Conservation (phyloP, 2,113 vertebrate species). For the Leiothrix lutea region DNA sequence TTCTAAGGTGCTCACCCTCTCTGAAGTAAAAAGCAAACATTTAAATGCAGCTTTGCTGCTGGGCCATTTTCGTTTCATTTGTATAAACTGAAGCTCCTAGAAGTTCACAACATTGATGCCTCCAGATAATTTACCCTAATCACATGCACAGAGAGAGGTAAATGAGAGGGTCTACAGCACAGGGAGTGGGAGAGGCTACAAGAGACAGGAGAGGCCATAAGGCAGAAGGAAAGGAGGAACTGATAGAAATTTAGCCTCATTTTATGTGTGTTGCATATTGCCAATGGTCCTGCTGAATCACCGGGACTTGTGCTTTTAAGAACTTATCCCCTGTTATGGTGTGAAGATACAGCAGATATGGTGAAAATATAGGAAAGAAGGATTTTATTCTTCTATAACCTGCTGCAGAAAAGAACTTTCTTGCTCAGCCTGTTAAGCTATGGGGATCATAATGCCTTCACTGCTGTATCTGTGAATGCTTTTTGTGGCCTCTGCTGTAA, state of each 20-base stretch:
- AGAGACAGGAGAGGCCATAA: background rate
- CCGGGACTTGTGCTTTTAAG: rapidly evolving
- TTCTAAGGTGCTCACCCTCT: background rate
- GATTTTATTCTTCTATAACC: background rate
- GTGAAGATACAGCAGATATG: background rate
- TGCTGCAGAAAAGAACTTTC: background rate
- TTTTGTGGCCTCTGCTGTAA: background rate
- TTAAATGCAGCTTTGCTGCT: background rate
- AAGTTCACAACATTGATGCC: rapidly evolving
- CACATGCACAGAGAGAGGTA: background rate
- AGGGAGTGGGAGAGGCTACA: background rate
- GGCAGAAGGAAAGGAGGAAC: background rate
- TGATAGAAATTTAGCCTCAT: background rate
- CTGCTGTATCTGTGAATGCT: background rate
- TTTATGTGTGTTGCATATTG: background rate
- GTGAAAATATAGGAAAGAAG: background rate
- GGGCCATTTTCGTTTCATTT: background rate
- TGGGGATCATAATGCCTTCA: background rate
- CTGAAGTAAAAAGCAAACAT: background rate
- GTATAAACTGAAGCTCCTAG: background rate
- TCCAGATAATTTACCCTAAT: background rate
- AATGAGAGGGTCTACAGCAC: background rate
- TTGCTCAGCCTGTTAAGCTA: background rate
- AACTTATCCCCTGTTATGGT: background rate
- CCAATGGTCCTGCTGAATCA: background rate